Percentiles rank a stretch among this genome's conserved stretches.
These are phyloP conservation scores for Lapara coniferarum DNA, from an alignment of 2,888 invertebrate genomes.

Conservation along the genomic window DNA sequence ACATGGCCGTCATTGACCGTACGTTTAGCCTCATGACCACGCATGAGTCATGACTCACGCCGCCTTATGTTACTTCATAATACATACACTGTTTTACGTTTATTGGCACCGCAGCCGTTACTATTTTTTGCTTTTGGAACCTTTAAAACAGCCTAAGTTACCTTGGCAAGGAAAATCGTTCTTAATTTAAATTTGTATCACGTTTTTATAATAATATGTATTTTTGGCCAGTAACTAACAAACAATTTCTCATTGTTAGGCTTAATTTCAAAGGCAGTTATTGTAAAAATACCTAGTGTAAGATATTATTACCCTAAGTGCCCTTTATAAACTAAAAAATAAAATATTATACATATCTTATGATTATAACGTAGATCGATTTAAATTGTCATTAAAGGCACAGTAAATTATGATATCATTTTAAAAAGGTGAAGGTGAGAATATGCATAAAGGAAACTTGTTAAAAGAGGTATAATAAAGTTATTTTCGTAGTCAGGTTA, in stretches of 20 bases:
- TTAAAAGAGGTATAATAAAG: not conserved
- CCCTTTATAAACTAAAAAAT: not conserved
- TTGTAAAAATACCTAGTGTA: not conserved
- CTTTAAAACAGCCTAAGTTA: constrained; percentile 8
- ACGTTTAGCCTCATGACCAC: constrained; percentile 23
- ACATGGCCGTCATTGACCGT: constrained; percentile 27
- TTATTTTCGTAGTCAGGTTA: not conserved
- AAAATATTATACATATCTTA: constrained; percentile 2
- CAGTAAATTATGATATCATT: constrained; percentile 13
- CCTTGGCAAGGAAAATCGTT: not conserved
- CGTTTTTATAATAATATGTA: not conserved
- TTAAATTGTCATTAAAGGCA: constrained; percentile 15
- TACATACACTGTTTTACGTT: constrained; percentile 38
- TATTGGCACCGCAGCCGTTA: constrained; percentile 38
- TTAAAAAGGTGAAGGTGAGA: constrained; percentile 22
- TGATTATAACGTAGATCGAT: constrained; percentile 5
- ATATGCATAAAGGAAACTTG: constrained; percentile 11
- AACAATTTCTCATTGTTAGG: not conserved
- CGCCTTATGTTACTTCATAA: constrained; percentile 36
- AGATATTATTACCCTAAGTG: not conserved
- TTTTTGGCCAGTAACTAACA: not conserved
- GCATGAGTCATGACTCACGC: constrained; percentile 36
- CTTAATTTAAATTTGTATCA: not conserved
- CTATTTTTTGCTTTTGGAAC: constrained; percentile 20
- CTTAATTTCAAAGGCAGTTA: too few species aligned